Evolutionary conservation across 2,888 invertebrate species (phyloP), one percentile per base, ranked within the genome.

Genomic region (Nasonia oneida): DNA sequence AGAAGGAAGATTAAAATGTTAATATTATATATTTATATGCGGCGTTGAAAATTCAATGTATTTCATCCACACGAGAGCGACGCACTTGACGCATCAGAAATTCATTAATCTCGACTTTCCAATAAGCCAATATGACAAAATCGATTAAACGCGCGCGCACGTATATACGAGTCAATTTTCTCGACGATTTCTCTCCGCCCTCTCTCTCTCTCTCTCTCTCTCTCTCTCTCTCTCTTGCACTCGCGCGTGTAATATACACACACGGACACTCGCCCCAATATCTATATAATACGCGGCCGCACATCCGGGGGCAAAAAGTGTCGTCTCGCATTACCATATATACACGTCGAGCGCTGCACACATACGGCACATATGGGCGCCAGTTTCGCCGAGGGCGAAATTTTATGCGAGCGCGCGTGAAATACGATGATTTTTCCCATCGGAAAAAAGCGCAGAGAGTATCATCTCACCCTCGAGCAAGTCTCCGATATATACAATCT

Each of bases 391-490:
- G 53, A 29, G 86, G 79, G 79, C 74, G 80, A 83, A 75, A 82
- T 61, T 82, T 81, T 79, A 81, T 74, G 64, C 67, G 77, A 14
- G 53, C 18, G 67, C 79, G 37, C 47, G 47, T 89, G 88, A 92
- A 90, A 89, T 90, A 90, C 89, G 89, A 90, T 89, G 90, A 90
- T 90, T 91, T 90, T 89, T 81, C 89, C 89, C 88, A 90, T 89
- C 88, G 87, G 88, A 84, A 85, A 86, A 83, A 87, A 85, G 85
- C 81, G 81, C 70, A 86, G 83, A 82, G 77, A 61, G 86, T 42
- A 42, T 42, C 29, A 6, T 42, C 85, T 88, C 89, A 88, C 88
- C 83, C 89, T 90, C 90, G 90, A 87, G 74, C 89, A 83, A 88
- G 12, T 53, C 53, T 53, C 53, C 10, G 53, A 53, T 53, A 88